phyloP scores from a whole-genome alignment of 1,140 invertebrate species.

The Pantala flavescens region DNA sequence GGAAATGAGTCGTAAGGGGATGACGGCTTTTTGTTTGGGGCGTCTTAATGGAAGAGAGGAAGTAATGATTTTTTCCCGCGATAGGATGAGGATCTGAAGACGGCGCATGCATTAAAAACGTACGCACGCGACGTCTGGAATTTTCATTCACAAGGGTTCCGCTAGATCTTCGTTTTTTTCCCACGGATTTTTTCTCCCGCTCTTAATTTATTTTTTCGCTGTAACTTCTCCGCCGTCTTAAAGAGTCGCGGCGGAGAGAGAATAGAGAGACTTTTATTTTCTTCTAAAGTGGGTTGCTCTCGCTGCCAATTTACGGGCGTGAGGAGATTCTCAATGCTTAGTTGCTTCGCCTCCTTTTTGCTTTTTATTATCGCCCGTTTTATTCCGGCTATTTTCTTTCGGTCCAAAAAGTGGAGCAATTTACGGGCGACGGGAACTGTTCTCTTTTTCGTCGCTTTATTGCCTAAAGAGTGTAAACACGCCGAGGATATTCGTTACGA shows the following conservation, averaged over 20 bases:
- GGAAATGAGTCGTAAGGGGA: conserved; percentile 4
- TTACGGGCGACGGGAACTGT: too few relatives aligned
- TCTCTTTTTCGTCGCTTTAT: too few relatives aligned
- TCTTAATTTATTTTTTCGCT: background rate
- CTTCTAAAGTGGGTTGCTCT: background rate
- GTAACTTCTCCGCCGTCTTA: conserved; percentile 1
- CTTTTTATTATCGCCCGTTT: background rate
- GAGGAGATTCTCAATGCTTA: background rate
- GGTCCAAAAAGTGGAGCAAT: too few relatives aligned
- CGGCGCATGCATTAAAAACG: conserved; percentile 1
- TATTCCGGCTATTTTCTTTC: background rate
- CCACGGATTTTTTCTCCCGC: background rate
- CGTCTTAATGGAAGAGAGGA: background rate
- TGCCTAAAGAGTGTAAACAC: too few relatives aligned
- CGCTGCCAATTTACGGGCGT: conserved; percentile 6
- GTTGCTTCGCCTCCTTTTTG: background rate
- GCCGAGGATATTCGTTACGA: too few relatives aligned
- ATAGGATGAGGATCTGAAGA: background rate
- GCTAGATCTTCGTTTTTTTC: background rate
- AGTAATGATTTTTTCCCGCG: background rate
- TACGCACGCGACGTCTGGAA: background rate
- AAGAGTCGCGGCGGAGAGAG: background rate
- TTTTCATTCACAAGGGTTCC: conserved; percentile 7
- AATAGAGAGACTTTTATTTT: background rate
- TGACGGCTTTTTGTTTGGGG: background rate